These are phyloP conservation scores for Reticulitermes lucifugus DNA, from an alignment of 2,888 invertebrate genomes.

Conservation along the genomic window DNA sequence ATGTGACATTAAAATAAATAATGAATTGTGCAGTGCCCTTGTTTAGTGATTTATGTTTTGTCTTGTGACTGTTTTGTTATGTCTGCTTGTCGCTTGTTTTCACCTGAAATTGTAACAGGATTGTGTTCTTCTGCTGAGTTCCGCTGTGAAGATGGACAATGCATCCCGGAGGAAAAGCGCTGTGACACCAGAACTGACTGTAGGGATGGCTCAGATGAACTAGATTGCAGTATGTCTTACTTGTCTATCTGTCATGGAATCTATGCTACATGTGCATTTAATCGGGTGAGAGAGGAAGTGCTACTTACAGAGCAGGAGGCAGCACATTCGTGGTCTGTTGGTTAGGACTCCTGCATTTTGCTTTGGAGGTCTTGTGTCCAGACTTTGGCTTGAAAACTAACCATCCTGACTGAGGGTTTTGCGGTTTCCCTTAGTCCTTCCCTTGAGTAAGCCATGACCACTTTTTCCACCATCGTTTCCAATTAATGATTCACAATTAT, in stretches of 20 bases:
- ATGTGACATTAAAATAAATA: no score
- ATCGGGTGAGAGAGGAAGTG: neutral
- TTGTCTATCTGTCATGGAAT: no score
- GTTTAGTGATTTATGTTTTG: neutral
- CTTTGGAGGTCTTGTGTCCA: neutral
- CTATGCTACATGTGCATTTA: no score
- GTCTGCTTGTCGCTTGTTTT: neutral
- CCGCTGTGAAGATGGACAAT: slow-evolving; percentile 56
- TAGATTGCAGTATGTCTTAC: slow-evolving; percentile 80
- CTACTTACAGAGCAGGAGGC: neutral
- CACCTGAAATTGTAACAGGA: slow-evolving; percentile 27
- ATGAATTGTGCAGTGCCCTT: no score
- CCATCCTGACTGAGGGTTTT: neutral
- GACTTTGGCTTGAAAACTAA: neutral
- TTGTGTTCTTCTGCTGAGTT: slow-evolving; percentile 47
- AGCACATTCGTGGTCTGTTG: neutral
- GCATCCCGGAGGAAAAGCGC: slow-evolving; percentile 55
- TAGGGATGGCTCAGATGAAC: slow-evolving; percentile 89
- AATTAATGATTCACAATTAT: no score
- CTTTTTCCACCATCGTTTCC: no score
- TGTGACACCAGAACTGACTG: slow-evolving; percentile 84
- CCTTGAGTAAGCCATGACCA: neutral
- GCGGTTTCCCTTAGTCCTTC: neutral
- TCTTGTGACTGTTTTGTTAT: slow-evolving; percentile 2
- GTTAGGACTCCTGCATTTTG: neutral